Base-by-base conservation (phyloP, 2,888 invertebrate genomes). In the Drosophila prolongata region DNA sequence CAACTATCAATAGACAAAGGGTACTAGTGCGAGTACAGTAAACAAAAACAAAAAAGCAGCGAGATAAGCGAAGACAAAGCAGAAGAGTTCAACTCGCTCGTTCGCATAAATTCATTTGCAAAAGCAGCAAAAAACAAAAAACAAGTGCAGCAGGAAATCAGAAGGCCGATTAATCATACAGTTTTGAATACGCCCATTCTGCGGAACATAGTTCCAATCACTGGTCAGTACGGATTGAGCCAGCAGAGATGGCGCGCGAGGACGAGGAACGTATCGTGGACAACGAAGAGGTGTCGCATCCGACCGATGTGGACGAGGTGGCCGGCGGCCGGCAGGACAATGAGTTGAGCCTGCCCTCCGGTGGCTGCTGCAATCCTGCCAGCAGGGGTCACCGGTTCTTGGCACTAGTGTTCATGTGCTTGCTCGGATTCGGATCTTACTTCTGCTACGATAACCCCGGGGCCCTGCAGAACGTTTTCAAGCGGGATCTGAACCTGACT, bases 381-480 rank as follows among this genome's bases (percentile, higher is more conserved):
- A 94, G 95, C 87, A 92, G 93, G 54, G 93, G 95, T 13, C 97
- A 97, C 92, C 94, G 98, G 83, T 97, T 97, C 91, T 92, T 97
- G 59, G 97, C 97, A 19, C 93, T 99, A 61, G 93, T 97, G 80
- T 95, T 99, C 79, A 98, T 99, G 97, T 98, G 98, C 92, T 95
- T 98, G 74, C 94, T 99, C 62, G 98, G 98, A 91, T 98, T 99
- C 93, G 98, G 98, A 87, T 98, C 98, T 58, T 99, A 98, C 92
- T 99, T 99, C 92, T 99, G 99, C 92, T 99, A 98, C 93, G 99
- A 99, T 92, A 98, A 97, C 92, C 99, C 99, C 6, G 97, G 96
- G 58, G 98, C 99, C 6, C 92, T 99, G 55, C 97, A 98, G 90
- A 96, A 97, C 89, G 95, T 96, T 83, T 98, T 97, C 90, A 95